Percentiles rank a stretch among this genome's conserved stretches.
Evolutionary conservation across 2,113 vertebrate species (phyloP).

Genomic region (Leptocoma aspasia): DNA sequence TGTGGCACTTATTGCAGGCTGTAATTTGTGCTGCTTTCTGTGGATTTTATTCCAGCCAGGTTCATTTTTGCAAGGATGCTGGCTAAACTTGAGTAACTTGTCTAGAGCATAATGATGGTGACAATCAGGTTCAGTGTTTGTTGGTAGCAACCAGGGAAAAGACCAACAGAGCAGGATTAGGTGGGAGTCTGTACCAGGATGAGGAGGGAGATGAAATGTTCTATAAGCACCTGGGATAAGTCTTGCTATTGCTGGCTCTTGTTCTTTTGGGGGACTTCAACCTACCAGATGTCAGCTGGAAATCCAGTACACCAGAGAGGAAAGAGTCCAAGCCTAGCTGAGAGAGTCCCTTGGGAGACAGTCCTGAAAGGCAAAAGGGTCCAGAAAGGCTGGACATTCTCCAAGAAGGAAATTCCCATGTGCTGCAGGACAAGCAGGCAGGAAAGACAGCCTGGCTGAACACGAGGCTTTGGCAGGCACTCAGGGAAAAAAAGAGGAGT

Average conservation of each 20-base stretch:
- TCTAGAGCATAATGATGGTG: not conserved
- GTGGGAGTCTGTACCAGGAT: not conserved
- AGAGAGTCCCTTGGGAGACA: not conserved
- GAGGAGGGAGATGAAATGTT: not conserved
- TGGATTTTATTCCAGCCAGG: not conserved
- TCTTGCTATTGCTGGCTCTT: fast-evolving
- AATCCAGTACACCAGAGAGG: not conserved
- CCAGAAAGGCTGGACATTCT: not conserved
- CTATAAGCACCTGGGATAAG: not conserved
- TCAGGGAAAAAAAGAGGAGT: not conserved
- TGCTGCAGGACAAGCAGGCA: not conserved
- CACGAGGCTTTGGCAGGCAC: not conserved
- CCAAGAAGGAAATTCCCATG: not conserved
- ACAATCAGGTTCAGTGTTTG: not conserved
- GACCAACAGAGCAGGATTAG: not conserved
- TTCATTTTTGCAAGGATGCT: not conserved
- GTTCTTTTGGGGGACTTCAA: not conserved
- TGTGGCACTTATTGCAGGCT: not conserved
- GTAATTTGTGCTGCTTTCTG: not conserved
- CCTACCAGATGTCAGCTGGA: not conserved
- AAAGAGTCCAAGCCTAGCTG: not conserved
- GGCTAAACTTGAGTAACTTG: not conserved
- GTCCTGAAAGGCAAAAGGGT: not conserved
- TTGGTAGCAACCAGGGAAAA: not conserved
- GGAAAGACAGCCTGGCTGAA: not conserved